Base-by-base conservation (phyloP, 2,888 invertebrate species). In the Epinotia brunnichana region DNA sequence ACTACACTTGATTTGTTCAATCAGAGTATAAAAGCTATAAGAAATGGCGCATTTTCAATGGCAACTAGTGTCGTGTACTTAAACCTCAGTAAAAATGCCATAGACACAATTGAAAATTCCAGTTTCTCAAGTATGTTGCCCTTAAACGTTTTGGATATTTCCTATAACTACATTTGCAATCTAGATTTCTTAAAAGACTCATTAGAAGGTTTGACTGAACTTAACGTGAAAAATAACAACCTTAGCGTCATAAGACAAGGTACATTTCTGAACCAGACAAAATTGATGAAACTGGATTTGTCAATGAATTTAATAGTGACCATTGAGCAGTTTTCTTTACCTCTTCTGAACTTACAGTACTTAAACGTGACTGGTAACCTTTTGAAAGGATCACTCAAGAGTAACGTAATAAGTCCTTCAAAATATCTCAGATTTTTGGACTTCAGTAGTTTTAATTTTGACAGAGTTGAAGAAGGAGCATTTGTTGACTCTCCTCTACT, bases 271-370 rank as follows among this genome's bases (percentile, higher is more conserved):
- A 83, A 80, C 54, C 88, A 90, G 78, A 79, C 69, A 3, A 74
- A 76, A 15, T 54, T 92, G n/a, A 82, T 76, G 53, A 85, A 75
- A 73, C 75, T 92, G 64, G 90, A 91, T 74, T 72, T 92, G 62
- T 89, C 91, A 7, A 80, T 79, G 72, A 92, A 92, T 76, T 80
- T 76, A 15, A 91, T 92, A 5, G 74, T 76, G 9, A 72, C 54
- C 7, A 84, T 92, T 63, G 87, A 87, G 74, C 78, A 78, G 70
- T 75, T 83, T 74, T 83, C 90, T 2, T 79, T 92, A 61, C 88
- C 92, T 0, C 77, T 92, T 53, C 69, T 73, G 15, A 90, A 82
- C 51, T 79, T 92, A n/a, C 88, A 91, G 76, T 88, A 85, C 78
- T 77, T 92, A 1, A 80, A 85, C 74, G 39, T 92, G 15, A 68